Evolutionary conservation across 2,797 vertebrate species (phyloP), one percentile per base, ranked within the genome.

Genomic region (Fringilla coelebs): DNA sequence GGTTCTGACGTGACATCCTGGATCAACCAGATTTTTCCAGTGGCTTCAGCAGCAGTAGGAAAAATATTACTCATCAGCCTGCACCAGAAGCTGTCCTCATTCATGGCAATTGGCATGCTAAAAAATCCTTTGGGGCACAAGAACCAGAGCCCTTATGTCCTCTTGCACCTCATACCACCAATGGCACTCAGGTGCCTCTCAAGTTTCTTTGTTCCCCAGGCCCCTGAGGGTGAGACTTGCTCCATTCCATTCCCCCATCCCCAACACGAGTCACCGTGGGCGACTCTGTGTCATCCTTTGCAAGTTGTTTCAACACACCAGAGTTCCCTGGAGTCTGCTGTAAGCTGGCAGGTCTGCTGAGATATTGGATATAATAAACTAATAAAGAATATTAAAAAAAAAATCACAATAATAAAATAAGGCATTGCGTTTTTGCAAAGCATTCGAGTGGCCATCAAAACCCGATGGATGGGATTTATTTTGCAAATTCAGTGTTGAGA

Each of bases 11-110:
- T 84, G 91, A 72, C 48, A 75, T 73, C 92, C 92, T 84, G 91
- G 72, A 96, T 93, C 89, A 94, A 73, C 62, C 45, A 89, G 87
- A 91, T 78, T 96, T 96, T 96, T 93, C 92, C 94, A 93, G 62
- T 76, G 73, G 70, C 82, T 89, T 91, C 89, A 96, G 89, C 87
- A 96, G 63, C 52, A 62, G 48, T 15, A 71, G 46, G n/a, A 61
- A 91, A 91, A 93, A 70, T 41, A 7, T 51, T 70, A 76, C 48
- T 82, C 78, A 71, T 89, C 76, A 89, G 71, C 25, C 55, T 57
- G 29, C 46, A 17, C 55, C 78, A 62, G 45, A 94, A 83, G 31
- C 10, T 93, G 72, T 41, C 66, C 63, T 81, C 32, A 16, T 81
- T 60, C 46, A 13, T 19, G 24, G 40, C 7, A 21, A 46, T 0